Percentiles rank a stretch among this genome's conserved stretches.
These are phyloP conservation scores for Clarias platycephalus DNA, from an alignment of 2,797 vertebrate species.

Conservation along the genomic window DNA sequence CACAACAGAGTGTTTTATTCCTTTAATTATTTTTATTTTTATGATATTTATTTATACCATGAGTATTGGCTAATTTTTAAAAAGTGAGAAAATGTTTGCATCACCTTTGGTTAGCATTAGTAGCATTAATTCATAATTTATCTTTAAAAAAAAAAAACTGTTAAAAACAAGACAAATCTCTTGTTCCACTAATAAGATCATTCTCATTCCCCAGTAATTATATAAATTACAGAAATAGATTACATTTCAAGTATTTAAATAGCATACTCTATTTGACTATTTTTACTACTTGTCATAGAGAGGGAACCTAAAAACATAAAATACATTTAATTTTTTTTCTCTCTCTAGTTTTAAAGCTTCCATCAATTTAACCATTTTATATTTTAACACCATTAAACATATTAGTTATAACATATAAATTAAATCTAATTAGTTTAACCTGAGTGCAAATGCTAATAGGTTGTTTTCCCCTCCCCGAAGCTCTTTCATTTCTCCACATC, in stretches of 20 bases:
- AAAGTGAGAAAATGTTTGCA: not conserved
- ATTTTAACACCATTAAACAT: not conserved
- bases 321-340: not conserved
- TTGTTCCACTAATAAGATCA: not conserved
- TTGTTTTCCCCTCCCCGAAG: slow-evolving; percentile 55
- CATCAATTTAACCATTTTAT: not conserved
- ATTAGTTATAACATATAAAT: not conserved
- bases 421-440: not conserved
- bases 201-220: not conserved
- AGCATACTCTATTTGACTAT: not conserved
- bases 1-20: not conserved
- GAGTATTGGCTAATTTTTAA: not conserved
- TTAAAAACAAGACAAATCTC: not conserved
- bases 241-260: not conserved
- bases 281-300: not conserved
- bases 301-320: not conserved
- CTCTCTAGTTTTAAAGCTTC: not conserved
- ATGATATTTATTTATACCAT: too few relatives aligned
- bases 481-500: slow-evolving; percentile 62
- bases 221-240: not conserved
- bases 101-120: too few relatives aligned
- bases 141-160: not conserved
- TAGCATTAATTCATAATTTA: not conserved
- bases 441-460: slow-evolving; percentile 3
- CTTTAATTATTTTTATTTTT: not conserved